A percentile compares a stretch with the other conserved stretches of the same genome.
These are phyloP conservation scores for Catharus fuscescens DNA, from an alignment of 2,113 vertebrate species.

Conservation along the genomic window DNA sequence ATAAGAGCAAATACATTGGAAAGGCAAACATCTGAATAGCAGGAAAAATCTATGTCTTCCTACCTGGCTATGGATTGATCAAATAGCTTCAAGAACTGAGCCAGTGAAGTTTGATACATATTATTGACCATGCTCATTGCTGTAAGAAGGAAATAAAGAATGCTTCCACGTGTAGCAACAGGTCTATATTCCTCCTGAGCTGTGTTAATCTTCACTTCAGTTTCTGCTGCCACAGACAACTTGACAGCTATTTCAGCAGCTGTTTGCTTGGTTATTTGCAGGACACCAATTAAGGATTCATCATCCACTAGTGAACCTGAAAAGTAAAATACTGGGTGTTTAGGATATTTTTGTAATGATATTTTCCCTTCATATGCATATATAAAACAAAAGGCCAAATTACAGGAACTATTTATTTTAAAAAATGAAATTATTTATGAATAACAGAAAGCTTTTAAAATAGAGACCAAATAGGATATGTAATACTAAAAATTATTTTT, in stretches of 20 bases:
- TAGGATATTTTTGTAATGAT: background rate
- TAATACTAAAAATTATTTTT: background rate
- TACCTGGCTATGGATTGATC: slow-evolving; percentile 80
- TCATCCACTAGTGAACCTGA: slow-evolving; percentile 82
- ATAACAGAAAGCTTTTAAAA: background rate
- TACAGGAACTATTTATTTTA: background rate
- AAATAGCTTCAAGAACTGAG: slow-evolving; percentile 81
- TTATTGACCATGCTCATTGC: slow-evolving; percentile 84
- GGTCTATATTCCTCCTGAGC: slow-evolving; percentile 81
- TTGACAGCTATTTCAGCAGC: slow-evolving; percentile 80
- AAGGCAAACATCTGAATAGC: background rate
- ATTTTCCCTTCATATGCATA: background rate
- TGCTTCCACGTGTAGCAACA: slow-evolving; percentile 79
- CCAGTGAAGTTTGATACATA: slow-evolving; percentile 83
- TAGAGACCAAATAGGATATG: background rate
- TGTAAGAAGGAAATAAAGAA: slow-evolving; percentile 82
- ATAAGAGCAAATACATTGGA: background rate
- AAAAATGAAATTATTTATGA: background rate
- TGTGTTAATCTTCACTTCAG: slow-evolving; percentile 77
- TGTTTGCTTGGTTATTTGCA: slow-evolving; percentile 77
- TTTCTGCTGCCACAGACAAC: slow-evolving; percentile 77
- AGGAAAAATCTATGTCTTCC: background rate
- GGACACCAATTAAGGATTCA: slow-evolving; percentile 80
- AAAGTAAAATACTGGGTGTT: background rate
- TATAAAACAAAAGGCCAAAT: background rate